Conservation (phyloP, 2,113 vertebrate species). For the Chaetops frenatus region DNA sequence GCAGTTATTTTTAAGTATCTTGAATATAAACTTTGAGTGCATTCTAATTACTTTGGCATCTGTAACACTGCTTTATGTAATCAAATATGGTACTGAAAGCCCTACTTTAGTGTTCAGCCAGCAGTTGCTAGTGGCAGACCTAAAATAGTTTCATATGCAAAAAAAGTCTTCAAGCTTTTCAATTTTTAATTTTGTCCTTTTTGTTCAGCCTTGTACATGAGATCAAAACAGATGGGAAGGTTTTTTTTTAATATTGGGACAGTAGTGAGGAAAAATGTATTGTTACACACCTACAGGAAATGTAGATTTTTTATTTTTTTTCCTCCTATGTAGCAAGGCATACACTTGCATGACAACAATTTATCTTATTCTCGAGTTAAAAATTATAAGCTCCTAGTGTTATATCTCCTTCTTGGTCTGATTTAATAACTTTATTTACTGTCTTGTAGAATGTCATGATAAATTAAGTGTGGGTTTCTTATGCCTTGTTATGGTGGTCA, state of each 20-base stretch:
- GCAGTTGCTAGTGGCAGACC: not conserved
- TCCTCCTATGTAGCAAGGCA: not conserved
- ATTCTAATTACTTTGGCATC: conserved; percentile 3
- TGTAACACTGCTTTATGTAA: not conserved
- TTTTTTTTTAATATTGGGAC: not conserved
- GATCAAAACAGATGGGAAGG: not conserved
- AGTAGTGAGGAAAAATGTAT: not conserved
- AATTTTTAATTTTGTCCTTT: not conserved
- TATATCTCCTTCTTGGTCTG: not conserved
- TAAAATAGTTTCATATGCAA: not conserved
- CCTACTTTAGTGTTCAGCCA: not conserved
- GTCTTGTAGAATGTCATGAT: not conserved
- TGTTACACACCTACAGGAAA: not conserved
- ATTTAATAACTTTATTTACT: not conserved
- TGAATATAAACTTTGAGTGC: not conserved
- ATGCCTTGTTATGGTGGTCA: not conserved
- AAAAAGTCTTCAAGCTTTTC: not conserved
- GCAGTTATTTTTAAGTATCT: not conserved
- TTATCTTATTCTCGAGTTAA: not conserved
- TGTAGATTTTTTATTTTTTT: not conserved
- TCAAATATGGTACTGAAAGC: not conserved
- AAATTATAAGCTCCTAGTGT: not conserved
- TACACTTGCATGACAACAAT: not conserved
- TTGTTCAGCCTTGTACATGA: not conserved
- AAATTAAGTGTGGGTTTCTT: not conserved